A percentile compares a stretch with the other conserved stretches of the same genome.
phyloP scores from a whole-genome alignment of 2,888 invertebrate species.

The Aspidiotus destructor region DNA sequence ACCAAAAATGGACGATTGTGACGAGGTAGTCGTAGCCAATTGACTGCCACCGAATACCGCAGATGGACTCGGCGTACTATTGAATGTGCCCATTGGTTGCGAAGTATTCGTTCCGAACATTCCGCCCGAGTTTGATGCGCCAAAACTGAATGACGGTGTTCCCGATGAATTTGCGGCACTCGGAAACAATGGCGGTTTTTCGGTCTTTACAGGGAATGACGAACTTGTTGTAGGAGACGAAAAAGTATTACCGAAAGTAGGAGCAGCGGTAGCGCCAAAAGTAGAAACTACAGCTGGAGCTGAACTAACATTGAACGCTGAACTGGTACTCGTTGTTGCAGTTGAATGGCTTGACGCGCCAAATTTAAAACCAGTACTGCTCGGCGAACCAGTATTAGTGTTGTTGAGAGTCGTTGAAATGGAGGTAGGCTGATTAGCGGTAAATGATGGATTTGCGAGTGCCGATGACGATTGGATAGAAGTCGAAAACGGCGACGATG shows the following conservation, averaged over 20 bases:
- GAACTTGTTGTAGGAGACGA: neutral
- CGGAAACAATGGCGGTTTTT: neutral
- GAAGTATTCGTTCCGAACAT: neutral
- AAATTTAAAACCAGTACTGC: neutral
- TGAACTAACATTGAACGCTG: neutral
- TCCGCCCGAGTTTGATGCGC: neutral
- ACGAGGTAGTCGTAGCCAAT: neutral
- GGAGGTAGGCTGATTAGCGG: neutral
- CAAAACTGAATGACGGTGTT: neutral
- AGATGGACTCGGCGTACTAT: neutral
- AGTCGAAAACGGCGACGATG: conserved; percentile 4
- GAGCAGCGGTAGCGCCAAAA: neutral
- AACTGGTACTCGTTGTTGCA: neutral
- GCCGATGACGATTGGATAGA: neutral
- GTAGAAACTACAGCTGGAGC: neutral
- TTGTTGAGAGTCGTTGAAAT: neutral
- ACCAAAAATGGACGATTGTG: neutral
- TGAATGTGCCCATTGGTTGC: neutral
- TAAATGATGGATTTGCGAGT: neutral
- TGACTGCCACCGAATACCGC: neutral
- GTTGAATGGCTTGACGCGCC: neutral
- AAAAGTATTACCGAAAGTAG: neutral
- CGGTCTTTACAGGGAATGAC: neutral
- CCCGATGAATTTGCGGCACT: too few relatives aligned
- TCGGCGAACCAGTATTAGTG: neutral